Percentiles rank a stretch among this genome's conserved stretches.
Evolutionary conservation across 2,797 vertebrate species (phyloP).

Genomic region (Enteromius trimaculatus): DNA sequence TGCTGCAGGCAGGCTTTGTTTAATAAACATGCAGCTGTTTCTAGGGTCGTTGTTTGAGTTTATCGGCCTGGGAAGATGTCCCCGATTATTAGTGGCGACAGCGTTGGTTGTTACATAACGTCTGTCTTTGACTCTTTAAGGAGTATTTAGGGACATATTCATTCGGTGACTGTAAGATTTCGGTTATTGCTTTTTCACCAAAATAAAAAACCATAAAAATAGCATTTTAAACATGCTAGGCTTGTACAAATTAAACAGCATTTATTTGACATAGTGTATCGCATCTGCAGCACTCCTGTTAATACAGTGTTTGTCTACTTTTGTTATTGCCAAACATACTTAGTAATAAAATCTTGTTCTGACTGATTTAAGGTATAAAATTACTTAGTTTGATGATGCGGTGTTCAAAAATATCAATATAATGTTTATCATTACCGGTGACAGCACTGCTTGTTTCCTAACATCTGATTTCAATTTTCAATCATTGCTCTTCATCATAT

Average conservation of each 20-base stretch:
- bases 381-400: too few relatives aligned
- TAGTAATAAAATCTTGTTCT: too few relatives aligned
- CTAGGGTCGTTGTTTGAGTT: not conserved
- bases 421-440: not conserved
- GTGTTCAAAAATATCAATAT: too few relatives aligned
- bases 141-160: not conserved
- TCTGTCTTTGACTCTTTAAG: not conserved
- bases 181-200: not conserved
- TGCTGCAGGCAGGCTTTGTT: slow-evolving; percentile 2
- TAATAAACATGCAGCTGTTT: slow-evolving; percentile 25
- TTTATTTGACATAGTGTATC: too few relatives aligned
- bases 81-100: not conserved
- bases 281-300: too few relatives aligned
- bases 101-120: not conserved
- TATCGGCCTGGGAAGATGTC: not conserved
- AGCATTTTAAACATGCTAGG: too few relatives aligned
- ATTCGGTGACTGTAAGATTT: not conserved
- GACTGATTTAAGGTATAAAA: too few relatives aligned
- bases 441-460: not conserved
- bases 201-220: too few relatives aligned
- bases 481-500: not conserved
- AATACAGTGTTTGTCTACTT: too few relatives aligned
- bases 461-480: not conserved
- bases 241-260: too few relatives aligned
- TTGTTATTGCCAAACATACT: too few relatives aligned